Evolutionary conservation across 2,888 invertebrate genomes (phyloP).

Genomic region (Callosobruchus maculatus): DNA sequence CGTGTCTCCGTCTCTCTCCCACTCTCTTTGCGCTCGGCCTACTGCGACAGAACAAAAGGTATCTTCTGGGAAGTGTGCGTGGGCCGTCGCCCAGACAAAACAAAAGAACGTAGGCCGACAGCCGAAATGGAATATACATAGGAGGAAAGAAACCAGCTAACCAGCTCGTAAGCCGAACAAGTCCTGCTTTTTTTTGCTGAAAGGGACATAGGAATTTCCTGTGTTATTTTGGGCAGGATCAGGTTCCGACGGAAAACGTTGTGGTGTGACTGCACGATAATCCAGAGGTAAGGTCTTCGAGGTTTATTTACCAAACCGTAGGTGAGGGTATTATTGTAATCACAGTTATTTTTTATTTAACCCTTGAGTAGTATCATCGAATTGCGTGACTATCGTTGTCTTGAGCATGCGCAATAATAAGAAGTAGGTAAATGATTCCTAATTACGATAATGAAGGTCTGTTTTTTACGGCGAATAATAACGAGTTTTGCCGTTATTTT

Average conservation of each 20-base stretch:
- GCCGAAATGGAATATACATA: not conserved
- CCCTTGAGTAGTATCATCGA: too few species aligned
- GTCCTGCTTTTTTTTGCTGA: not conserved
- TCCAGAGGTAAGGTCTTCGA: too few species aligned
- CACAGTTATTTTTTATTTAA: too few species aligned
- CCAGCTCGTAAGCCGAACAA: not conserved
- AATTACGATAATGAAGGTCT: too few species aligned
- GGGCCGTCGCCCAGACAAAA: not conserved
- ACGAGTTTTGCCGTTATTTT: too few species aligned
- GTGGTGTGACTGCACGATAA: not conserved
- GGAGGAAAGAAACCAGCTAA: not conserved
- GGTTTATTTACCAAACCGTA: too few species aligned
- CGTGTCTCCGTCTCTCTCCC: not conserved
- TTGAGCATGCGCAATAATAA: too few species aligned
- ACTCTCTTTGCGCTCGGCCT: not conserved
- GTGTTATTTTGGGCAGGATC: not conserved
- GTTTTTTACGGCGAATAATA: too few species aligned
- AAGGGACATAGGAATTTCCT: not conserved
- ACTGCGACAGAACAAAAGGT: not conserved
- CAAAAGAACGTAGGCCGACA: not conserved
- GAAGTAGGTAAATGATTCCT: too few species aligned
- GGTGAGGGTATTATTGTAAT: too few species aligned
- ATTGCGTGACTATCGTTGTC: too few species aligned
- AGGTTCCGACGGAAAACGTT: not conserved
- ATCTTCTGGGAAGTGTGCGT: not conserved